Evolutionary conservation across 2,888 invertebrate genomes (phyloP), one percentile per base, ranked within the genome.

Genomic region (Apamea crenata): DNA sequence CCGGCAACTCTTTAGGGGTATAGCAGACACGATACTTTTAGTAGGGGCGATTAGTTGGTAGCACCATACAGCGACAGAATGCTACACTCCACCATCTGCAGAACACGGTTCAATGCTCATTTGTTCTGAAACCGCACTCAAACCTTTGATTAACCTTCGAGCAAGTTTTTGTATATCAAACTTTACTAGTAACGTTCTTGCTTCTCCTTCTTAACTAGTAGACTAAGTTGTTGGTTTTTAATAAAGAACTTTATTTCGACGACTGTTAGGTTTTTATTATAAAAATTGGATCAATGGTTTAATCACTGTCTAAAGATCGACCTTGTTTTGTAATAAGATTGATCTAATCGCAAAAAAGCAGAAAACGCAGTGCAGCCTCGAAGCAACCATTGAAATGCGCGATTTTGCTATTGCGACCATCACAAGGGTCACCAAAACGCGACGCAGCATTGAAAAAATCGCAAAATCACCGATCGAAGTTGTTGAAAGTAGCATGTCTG

Each of bases 1-100:
- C 73, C 74, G 29, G 40, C 29, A 66, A 80, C 80, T 82, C 78
- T 66, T 81, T 69, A 76, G 44, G 65, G 53, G 29, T 32, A 10
- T 16, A 16, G 7, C 36, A 80, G 36, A 66, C 82, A 56, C 10
- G 63, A 65, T 74, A 74, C 53, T 80, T 65, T 81, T 36, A 56
- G 29, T 0, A 1, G 32, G 21, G 1, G 21, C 25, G 18, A 25
- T 36, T 29, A 29, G n/a, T 65, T 25, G 1, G 14, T 70, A 50
- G 69, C 8, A 50, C 8, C 8, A 44, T 7, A 50, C 3, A 16
- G 50, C 50, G 32, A 18, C 32, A 21, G 12, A 25, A 53, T 16
- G 16, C 6, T 50, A 36, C 47, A 36, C 14, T 29, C 2, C 1
- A 2, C 21, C 16, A 36, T 36, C 3, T 63, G 47, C 6, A 10